phyloP scores from a whole-genome alignment of 2,113 vertebrate genomes.

The Eudyptes chrysolophus region DNA sequence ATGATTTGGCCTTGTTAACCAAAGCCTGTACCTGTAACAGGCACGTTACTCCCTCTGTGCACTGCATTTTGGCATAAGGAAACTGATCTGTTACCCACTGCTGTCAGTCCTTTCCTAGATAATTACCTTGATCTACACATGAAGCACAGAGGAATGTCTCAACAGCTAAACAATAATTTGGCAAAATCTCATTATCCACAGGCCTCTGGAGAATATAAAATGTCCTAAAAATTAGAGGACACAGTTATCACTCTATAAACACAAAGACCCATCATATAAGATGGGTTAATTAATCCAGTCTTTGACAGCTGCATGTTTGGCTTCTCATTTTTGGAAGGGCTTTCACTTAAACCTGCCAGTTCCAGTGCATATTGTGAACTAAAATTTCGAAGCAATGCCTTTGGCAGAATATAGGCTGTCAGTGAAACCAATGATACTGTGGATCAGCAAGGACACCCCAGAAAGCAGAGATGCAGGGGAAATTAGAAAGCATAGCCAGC shows the following conservation, averaged over 20 bases:
- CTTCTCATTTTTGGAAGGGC: conserved; percentile 3
- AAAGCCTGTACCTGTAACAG: background rate
- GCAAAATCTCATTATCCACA: background rate
- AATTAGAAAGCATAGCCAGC: background rate
- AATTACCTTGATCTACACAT: background rate
- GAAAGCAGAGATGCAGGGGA: background rate
- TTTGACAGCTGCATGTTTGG: conserved; percentile 7
- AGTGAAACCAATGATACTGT: background rate
- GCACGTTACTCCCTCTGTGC: background rate
- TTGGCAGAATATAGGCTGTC: background rate
- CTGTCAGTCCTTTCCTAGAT: background rate
- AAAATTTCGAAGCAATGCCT: background rate
- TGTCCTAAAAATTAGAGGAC: background rate
- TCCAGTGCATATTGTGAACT: background rate
- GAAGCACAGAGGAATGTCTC: background rate
- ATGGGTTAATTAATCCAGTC: conserved; percentile 41
- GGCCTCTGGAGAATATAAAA: background rate
- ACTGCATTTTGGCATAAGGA: background rate
- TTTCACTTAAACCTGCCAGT: conserved; percentile 10
- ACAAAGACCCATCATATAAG: background rate
- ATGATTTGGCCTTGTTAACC: background rate
- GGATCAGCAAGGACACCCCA: background rate
- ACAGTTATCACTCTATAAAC: conserved; percentile 6
- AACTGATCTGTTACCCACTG: background rate
- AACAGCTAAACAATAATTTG: background rate